Conservation (phyloP, 2,113 vertebrate genomes). For the Nerophis lumbriciformis region DNA sequence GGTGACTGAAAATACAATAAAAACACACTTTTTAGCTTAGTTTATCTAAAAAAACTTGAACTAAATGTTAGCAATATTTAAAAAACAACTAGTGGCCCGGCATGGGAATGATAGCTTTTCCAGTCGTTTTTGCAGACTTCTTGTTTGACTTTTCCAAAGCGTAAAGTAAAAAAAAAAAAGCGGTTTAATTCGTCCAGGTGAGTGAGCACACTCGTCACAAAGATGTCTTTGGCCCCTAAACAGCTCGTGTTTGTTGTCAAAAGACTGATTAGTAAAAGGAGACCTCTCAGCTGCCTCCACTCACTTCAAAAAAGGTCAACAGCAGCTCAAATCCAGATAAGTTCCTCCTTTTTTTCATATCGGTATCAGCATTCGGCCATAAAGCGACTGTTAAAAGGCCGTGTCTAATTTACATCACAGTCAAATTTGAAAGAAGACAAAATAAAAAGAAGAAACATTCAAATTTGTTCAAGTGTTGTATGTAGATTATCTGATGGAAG, state of each 20-base stretch:
- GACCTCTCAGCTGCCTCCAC: conserved; percentile 30
- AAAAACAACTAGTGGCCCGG: no score
- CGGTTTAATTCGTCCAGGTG: conserved; percentile 37
- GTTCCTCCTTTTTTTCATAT: conserved; percentile 35
- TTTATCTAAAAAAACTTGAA: no score
- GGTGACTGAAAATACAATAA: no score
- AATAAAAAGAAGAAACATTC: conserved; percentile 12
- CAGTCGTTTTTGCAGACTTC: background rate
- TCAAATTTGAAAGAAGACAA: conserved; percentile 31
- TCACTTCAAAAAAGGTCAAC: conserved; percentile 43
- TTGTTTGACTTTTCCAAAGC: background rate
- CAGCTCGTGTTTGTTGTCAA: conserved; percentile 63
- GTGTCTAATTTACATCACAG: conserved; percentile 38
- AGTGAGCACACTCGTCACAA: conserved; percentile 27
- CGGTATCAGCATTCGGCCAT: conserved; percentile 47
- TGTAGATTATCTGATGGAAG: conserved; percentile 26
- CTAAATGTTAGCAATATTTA: no score
- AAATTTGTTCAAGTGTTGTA: conserved; percentile 26
- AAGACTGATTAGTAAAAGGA: conserved; percentile 40
- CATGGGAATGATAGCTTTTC: background rate
- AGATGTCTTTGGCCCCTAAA: conserved; percentile 51
- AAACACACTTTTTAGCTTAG: no score
- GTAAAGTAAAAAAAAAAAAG: conserved; percentile 11
- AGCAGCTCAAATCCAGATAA: conserved; percentile 52
- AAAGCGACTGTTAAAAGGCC: conserved; percentile 35